Base-by-base conservation (phyloP, 2,113 vertebrate genomes). In the Ptilonorhynchus violaceus region DNA sequence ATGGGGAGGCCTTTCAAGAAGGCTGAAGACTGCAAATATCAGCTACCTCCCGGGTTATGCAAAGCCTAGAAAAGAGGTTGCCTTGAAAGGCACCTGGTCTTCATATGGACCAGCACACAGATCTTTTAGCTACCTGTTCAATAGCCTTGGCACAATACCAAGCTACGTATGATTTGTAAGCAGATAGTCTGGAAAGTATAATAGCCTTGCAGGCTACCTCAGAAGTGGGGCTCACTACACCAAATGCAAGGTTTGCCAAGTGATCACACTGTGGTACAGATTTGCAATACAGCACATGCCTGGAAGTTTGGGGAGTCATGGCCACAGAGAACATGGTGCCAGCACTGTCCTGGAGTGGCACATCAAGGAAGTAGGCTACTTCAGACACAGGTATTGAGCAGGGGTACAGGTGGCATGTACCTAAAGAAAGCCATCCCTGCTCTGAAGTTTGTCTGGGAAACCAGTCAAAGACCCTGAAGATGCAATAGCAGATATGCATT, bases 221-320 rank as follows among this genome's bases (percentile, higher is more conserved):
- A 62, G 39, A 67, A 84, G 25, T 13, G 3, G 15, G 15, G 18
- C 31, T 73, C 0, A 0, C 72, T 84, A 6, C 4, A 53, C 46
- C 16, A 68, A 49, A 3, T 5, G 18, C 47, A 59, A 42, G 15
- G 21, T 63, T 83, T 93, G 50, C 68, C 39, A 55, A 1, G 0
- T 6, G 20, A 16, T 37, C 52, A 11, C 30, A 70, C 7, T 2
- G 2, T 18, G 58, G n/a, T 24, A 68, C 14, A 10, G 8, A 24
- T 74, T 17, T 67, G 59, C 46, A 60, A 41, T 52, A 27, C 19
- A 68, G 27, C 56, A 9, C 11, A 1, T 20, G 28, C 7, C 13
- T 13, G 2, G 31, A 68, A 58, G 24, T 41, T 2, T 72, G 33
- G n/a, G 49, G 31, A 39, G 7, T 33, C 31, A 5, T 10, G 24